Base-by-base conservation (phyloP, 2,888 invertebrate species). In the Cephus sareptanus region DNA sequence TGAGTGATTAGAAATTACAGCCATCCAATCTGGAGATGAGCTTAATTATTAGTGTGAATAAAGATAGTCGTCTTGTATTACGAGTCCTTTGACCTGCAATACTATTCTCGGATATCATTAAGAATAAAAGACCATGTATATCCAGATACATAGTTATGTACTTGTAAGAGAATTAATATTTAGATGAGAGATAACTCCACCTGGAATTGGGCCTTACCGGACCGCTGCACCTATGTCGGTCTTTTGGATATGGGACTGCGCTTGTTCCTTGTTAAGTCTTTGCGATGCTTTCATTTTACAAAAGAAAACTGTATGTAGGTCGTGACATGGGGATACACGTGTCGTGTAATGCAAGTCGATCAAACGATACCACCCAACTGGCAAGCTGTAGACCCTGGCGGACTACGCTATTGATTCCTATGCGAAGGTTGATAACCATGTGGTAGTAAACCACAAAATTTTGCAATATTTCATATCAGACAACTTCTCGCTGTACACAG, bases 271-370 rank as follows among this genome's bases (percentile, higher is more conserved):
- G 56, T 56, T 56, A 56, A 23, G 56, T 56, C 56, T 56, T 71
- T 34, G 71, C 13, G 31, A 31, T 71, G 71, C 33, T 71, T 71
- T 71, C 31, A 31, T 75, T 40, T 76, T 76, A 35, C 15, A 34
- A 35, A 73, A 40, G 71, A 74, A 74, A 40, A 75, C 23, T 73
- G 70, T 76, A 80, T 79, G 70, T 80, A 76, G 81, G 80, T 79
- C 81, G 77, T 69, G 77, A 77, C 69, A 79, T 77, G 75, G 80
- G 77, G 79, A 79, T 80, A 79, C 74, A 35, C 74, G 69, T 69
- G 73, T 77, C 77, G 56, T 77, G 77, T 69, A 34, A 76, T 40
- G n/a, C 78, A n/a, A 75, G 77, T 71, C 76, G 76, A 77, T 34
- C 77, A 73, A 76, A 75, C 76, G 77, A 80, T 75, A 71, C 73